Evolutionary conservation across 2,888 invertebrate species (phyloP).

Genomic region (Ramazzottius varieornatus): DNA sequence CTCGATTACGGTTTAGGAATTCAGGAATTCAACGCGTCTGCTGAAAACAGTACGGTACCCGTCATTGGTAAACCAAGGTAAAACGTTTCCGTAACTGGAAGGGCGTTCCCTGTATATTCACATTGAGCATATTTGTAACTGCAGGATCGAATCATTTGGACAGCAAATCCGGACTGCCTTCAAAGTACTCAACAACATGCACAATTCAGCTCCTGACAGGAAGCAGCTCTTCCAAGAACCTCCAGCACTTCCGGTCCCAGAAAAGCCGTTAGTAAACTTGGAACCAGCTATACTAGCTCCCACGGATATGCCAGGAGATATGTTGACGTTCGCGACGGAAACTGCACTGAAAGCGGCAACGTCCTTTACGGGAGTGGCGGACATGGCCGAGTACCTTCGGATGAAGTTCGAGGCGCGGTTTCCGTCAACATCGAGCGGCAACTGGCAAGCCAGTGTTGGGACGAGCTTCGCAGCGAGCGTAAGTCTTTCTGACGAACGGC

Average conservation of each 20-base stretch:
- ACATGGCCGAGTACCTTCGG: background rate
- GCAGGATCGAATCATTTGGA: background rate
- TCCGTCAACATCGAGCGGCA: background rate
- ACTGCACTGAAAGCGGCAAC: background rate
- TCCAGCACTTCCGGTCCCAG: no score
- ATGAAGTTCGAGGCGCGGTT: slow-evolving; percentile 2
- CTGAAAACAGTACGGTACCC: no score
- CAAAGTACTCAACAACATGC: no score
- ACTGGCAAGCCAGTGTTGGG: slow-evolving; percentile 1
- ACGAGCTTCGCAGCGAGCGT: background rate
- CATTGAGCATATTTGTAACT: no score
- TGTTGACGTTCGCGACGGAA: background rate
- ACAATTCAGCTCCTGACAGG: no score
- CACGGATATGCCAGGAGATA: background rate
- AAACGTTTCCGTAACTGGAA: no score
- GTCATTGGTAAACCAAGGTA: no score
- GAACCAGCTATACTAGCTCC: background rate
- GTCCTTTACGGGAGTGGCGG: background rate
- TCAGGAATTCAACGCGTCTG: no score
- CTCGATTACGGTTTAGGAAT: no score
- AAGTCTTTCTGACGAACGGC: background rate
- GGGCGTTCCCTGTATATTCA: no score
- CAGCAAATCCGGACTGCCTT: background rate
- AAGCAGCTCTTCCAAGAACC: no score
- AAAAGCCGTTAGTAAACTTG: no score